These are phyloP conservation scores for Oasisia sp. DNA, from an alignment of 2,888 invertebrate genomes.

Conservation along the genomic window DNA sequence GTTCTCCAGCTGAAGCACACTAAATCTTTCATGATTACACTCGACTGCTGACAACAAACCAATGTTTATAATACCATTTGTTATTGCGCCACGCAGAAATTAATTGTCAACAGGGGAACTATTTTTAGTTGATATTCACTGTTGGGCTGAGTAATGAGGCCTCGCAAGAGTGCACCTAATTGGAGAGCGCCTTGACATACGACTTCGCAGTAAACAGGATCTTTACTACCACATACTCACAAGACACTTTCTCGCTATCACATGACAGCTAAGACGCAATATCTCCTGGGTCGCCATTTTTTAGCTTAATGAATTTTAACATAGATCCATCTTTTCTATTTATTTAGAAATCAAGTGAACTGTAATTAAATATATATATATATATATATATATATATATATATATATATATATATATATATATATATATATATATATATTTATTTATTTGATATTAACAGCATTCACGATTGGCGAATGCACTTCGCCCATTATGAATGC, in stretches of 20 bases:
- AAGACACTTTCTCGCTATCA: not conserved
- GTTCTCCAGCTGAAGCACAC: not conserved
- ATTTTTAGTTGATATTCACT: constrained; percentile 5
- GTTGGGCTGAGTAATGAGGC: not conserved
- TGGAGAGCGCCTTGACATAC: not conserved
- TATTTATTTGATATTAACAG: too few relatives aligned
- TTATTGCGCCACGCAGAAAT: not conserved
- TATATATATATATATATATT: too few relatives aligned
- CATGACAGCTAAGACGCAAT: not conserved
- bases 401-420: too few relatives aligned
- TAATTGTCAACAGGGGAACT: constrained; percentile 12
- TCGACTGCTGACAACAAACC: not conserved
- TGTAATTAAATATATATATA: too few relatives aligned
- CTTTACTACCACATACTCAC: not conserved
- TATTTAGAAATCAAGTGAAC: not conserved
- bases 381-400: too few relatives aligned
- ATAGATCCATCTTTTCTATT: not conserved
- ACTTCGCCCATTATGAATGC: too few relatives aligned
- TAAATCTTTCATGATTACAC: not conserved
- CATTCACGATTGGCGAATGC: too few relatives aligned
- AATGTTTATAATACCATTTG: not conserved
- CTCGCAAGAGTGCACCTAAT: not conserved
- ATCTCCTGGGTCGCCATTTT: not conserved
- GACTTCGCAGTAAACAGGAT: not conserved
- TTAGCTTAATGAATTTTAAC: not conserved